Evolutionary conservation across 2,797 vertebrate genomes (phyloP), one percentile per base, ranked within the genome.

Genomic region (Malacoctenus gilli): DNA sequence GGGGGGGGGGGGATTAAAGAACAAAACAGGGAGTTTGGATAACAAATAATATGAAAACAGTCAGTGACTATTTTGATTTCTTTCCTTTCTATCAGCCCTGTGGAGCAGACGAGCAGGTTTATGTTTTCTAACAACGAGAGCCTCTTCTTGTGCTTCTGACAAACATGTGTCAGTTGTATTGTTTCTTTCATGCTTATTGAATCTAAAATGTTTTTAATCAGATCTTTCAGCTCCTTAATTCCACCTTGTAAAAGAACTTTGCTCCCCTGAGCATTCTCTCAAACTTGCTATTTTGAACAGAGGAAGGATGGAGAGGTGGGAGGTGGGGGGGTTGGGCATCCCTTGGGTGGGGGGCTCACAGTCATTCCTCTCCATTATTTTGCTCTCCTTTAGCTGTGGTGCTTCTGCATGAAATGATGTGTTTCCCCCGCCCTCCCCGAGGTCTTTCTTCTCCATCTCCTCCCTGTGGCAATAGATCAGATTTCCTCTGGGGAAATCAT

Each of bases 401-500:
- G 90, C 92, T 93, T 86, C 79, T 87, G 72, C 38, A 91, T 94
- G 93, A 93, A 94, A 94, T 93, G 93, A 87, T 91, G 92, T 91
- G 92, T 88, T 90, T 85, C 50, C 35, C 57, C 38, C 23, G 50
- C 59, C 57, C 55, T 71, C 85, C 71, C 79, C 76, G 79, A 83
- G 91, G 91, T 93, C 92, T 93, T 94, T 93, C 77, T 89, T 94
- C 92, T 92, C 86, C 91, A 90, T 83, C 85, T 87, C 90, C 90
- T 93, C 92, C 95, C 94, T 35, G 84, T 94, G 93, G 94, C 93
- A 92, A 94, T 95, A 95, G 92, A 95, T 95, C 94, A 94, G 92
- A 88, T 91, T 89, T 92, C 92, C 95, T 95, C 94, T 56, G 89
- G 94, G 95, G 95, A 96, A 97, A 97, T 97, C 95, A 96, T 94